Evolutionary conservation across 1,140 invertebrate species (phyloP), one percentile per base, ranked within the genome.

Genomic region (Cephus cinctus): DNA sequence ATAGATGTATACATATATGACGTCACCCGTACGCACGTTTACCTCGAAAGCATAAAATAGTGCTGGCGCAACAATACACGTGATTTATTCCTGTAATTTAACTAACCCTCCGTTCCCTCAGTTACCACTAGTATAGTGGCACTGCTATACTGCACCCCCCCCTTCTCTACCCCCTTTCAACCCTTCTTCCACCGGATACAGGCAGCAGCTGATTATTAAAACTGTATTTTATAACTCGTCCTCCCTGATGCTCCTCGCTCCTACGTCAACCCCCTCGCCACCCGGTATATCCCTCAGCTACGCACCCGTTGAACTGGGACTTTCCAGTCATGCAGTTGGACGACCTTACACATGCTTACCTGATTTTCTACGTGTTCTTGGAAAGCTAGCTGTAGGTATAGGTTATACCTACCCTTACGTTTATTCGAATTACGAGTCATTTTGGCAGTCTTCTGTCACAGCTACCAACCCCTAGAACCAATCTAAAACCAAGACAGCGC

Each of bases 31-130:
- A 32, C 12, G 41, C 34, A 15, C 30, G 43, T 43, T 38, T 42
- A 38, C 16, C 45, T 5, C 14, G 14, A 56, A 65, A 65, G 57
- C 52, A 60, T 62, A 58, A 63, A 63, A 65, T 50, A 56, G 56
- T 52, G 57, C 49, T 36, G 47, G 47, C 35, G 47, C 57, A 63
- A 68, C 64, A 68, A 65, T 67, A 54, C 38, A 18, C 52, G 58
- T 71, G 68, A 72, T 72, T 72, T 71, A 71, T 72, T 68, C 61
- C 57, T 60, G 65, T 59, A 68, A 71, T 72, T 68, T 67, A 68
- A 61, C 60, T 59, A 64, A 63, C 60, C 56, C 56, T 50, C 54
- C 48, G n/a, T 15, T 11, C 16, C 18, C 32, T 12, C 34, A 22
- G 11, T 9, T 12, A 5, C 12, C n/a, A n/a, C n/a, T n/a, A n/a